A percentile compares a stretch with the other conserved stretches of the same genome.
phyloP scores from a whole-genome alignment of 2,888 invertebrate genomes.

The Scaeva pyrastri region DNA sequence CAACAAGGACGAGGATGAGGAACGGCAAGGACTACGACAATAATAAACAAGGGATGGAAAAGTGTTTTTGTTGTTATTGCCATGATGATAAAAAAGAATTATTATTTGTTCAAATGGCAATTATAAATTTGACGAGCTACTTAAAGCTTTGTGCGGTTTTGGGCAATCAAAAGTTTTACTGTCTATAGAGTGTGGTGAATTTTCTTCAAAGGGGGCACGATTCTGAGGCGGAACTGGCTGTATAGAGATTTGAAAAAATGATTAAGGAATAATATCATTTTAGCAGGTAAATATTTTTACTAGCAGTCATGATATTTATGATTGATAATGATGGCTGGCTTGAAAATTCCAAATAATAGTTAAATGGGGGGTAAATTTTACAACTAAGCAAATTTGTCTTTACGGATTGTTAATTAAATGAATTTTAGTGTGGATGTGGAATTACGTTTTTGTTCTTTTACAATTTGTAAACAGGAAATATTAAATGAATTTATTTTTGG shows the following conservation, averaged over 20 bases:
- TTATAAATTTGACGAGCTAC: conserved; percentile 22
- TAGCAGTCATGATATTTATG: neutral
- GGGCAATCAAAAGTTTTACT: conserved; percentile 11
- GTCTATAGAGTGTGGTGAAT: neutral
- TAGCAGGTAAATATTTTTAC: neutral
- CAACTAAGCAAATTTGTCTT: neutral
- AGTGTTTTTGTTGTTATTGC: neutral
- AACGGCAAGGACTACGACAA: too few relatives aligned
- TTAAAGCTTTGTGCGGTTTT: neutral
- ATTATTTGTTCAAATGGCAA: conserved; percentile 15
- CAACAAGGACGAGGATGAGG: too few relatives aligned
- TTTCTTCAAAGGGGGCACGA: too few relatives aligned
- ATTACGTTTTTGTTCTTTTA: neutral
- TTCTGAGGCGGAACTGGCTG: too few relatives aligned
- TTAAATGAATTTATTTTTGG: too few relatives aligned
- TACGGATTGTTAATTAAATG: neutral
- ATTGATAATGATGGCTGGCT: neutral
- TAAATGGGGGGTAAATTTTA: neutral
- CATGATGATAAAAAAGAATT: neutral
- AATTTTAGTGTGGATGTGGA: neutral
- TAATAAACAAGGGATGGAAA: conserved; percentile 1
- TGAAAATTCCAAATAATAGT: neutral
- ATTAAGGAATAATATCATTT: neutral
- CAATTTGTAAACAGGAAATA: too few relatives aligned
- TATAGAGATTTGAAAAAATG: neutral